Base-by-base conservation (phyloP, 2,797 vertebrate genomes). In the Cynodonichthys magdalenae region DNA sequence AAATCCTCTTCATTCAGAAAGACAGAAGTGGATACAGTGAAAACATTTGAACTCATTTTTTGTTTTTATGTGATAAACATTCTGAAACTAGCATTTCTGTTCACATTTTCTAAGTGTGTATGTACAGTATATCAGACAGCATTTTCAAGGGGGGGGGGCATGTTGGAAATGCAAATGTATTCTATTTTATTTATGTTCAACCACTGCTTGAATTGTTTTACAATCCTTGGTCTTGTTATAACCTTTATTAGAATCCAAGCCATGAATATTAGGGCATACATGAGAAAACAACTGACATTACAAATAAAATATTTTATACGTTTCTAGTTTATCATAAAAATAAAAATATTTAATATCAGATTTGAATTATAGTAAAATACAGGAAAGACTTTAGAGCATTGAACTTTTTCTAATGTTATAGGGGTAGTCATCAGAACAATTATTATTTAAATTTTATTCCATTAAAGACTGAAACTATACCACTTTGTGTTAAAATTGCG, bases 121-220 rank as follows among this genome's bases (percentile, higher is more conserved):
- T n/a, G n/a, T 50, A 36, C 50, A 27, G 65, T 54, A 64, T 36
- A 57, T 29, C 44, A 1, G 31, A 41, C 61, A 36, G 47, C 20
- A 34, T 49, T 45, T 7, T 4, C 27, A 65, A 65, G 77, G 63
- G 67, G 58, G 65, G 77, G 74, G 57, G 73, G 79, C 77, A 85
- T 77, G 68, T 72, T 76, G 24, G 2, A 24, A 24, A 24, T 24
- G 3, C 34, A 53, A 41, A 85, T 62, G 58, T 72, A 75, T 77
- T 65, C 73, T 75, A 73, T 77, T 6, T 59, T 75, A 88, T 90
- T 85, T 88, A 34, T 2, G 82, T 55, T 36, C 45, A 58, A 86
- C 90, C 91, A 88, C 88, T 91, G 87, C 74, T 81, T 66, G 50
- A 65, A 79, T 79, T 80, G 31, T 7, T 31, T 31, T 31, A 31